phyloP scores from a whole-genome alignment of 2,888 invertebrate species.

The Xestia xanthographa region DNA sequence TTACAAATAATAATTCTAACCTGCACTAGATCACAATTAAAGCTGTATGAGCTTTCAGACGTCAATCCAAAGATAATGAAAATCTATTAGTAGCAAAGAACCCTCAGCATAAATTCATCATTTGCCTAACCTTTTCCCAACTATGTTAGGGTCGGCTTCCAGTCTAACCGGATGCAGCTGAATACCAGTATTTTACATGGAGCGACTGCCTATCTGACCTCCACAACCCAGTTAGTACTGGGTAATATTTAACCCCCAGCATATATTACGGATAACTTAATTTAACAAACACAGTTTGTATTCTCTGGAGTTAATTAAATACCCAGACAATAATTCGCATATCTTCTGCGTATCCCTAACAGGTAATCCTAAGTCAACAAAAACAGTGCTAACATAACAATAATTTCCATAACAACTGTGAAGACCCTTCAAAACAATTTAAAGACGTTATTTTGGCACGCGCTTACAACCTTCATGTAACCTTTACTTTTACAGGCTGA shows the following conservation, averaged over 20 bases:
- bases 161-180: neutral
- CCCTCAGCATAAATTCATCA: neutral
- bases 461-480: slow-evolving; percentile 63
- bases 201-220: neutral
- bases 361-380: slow-evolving; percentile 55
- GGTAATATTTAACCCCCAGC: neutral
- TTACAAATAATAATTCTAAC: neutral
- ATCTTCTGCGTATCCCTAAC: slow-evolving; percentile 9
- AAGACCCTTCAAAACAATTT: slow-evolving; percentile 68
- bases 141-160: neutral
- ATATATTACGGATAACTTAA: slow-evolving; percentile 19
- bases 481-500: slow-evolving; percentile 38
- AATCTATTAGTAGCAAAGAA: neutral
- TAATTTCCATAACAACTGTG: slow-evolving; percentile 59
- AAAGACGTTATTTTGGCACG: slow-evolving; percentile 74
- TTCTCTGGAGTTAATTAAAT: slow-evolving; percentile 24
- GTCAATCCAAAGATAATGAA: neutral
- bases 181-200: neutral
- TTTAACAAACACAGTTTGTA: slow-evolving; percentile 11
- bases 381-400: slow-evolving; percentile 45
- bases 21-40: neutral
- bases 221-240: neutral
- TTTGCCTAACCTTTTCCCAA: neutral
- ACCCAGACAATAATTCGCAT: slow-evolving; percentile 11
- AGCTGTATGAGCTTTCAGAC: neutral